Conservation (phyloP, 1,140 invertebrate species). For the Papilio glaucus region DNA sequence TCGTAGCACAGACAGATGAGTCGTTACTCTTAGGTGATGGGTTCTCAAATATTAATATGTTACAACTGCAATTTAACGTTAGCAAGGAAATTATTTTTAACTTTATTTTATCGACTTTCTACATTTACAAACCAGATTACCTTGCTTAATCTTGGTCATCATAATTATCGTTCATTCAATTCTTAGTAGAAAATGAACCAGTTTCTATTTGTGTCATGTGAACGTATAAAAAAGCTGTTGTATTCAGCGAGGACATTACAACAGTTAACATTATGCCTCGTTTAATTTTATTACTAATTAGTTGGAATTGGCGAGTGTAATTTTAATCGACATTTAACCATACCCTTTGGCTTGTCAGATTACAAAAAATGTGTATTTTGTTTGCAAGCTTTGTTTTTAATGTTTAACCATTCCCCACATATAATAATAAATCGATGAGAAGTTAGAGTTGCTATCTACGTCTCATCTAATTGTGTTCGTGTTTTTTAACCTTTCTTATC, state of each 20-base stretch:
- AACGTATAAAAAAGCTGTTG: neutral
- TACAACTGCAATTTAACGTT: too few relatives aligned
- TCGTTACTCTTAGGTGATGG: too few relatives aligned
- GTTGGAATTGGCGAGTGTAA: neutral
- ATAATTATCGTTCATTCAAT: constrained; percentile 2
- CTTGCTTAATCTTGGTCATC: neutral
- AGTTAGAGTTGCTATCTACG: too few relatives aligned
- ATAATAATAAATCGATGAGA: too few relatives aligned
- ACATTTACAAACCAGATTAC: constrained; percentile 10
- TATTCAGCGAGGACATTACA: neutral
- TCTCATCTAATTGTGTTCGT: too few relatives aligned
- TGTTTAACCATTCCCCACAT: too few relatives aligned
- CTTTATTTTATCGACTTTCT: neutral
- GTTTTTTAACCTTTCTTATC: too few relatives aligned
- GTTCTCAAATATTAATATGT: too few relatives aligned
- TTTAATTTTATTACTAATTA: constrained; percentile 35
- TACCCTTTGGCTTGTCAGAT: too few relatives aligned
- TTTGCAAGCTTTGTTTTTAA: too few relatives aligned
- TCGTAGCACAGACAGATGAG: too few relatives aligned
- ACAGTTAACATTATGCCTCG: neutral
- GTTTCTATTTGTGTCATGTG: constrained; percentile 3
- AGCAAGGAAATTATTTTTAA: neutral
- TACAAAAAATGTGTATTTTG: too few relatives aligned
- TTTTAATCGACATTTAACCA: constrained; percentile 17
- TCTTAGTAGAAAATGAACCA: neutral